phyloP scores from a whole-genome alignment of 2,113 vertebrate genomes.

The Sinocyclocheilus maitianheensis region DNA sequence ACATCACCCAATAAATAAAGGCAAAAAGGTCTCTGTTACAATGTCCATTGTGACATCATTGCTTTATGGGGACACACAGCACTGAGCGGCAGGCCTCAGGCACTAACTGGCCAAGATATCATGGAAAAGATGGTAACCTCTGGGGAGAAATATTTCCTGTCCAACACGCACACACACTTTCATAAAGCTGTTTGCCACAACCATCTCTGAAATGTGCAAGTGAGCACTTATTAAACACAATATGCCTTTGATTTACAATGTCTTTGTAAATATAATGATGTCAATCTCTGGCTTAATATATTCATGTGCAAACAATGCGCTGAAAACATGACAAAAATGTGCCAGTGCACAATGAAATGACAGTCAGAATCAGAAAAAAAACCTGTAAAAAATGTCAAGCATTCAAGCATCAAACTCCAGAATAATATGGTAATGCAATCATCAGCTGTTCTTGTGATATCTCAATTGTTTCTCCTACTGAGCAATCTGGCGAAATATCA shows the following conservation, averaged over 20 bases:
- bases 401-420: no score
- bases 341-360: not conserved
- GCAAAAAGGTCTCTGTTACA: constrained; percentile 16
- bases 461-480: no score
- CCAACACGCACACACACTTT: constrained; percentile 23
- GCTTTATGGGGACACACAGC: constrained; percentile 30
- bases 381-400: no score
- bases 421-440: no score
- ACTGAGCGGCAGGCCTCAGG: constrained; percentile 9
- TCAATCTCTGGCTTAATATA: not conserved
- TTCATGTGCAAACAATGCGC: not conserved
- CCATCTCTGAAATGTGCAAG: not conserved
- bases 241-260: not conserved
- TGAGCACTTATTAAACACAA: not conserved
- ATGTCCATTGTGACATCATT: constrained; percentile 43
- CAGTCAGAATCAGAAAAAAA: no score
- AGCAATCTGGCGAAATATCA: no score
- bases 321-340: not conserved
- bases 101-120: constrained; percentile 39
- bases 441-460: no score
- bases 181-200: constrained; percentile 13
- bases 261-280: not conserved
- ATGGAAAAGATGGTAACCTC: constrained; percentile 28
- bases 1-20: constrained; percentile 27
- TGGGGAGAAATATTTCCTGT: constrained; percentile 1